Base-by-base conservation (phyloP, 2,888 invertebrate species). In the Cyclophora punctaria region DNA sequence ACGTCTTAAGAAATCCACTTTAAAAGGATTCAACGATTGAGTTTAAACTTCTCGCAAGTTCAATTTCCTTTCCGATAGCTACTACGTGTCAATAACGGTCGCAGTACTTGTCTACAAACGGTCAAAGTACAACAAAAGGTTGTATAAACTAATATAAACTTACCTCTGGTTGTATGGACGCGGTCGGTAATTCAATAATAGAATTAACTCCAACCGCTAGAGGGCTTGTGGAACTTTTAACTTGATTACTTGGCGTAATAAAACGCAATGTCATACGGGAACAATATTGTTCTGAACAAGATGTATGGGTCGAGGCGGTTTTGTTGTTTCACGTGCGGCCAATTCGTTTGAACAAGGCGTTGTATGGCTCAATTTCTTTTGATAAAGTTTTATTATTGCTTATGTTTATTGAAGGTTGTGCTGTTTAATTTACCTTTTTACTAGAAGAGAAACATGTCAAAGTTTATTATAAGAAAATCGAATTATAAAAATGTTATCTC, bases 51-150 rank as follows among this genome's bases (percentile, higher is more conserved):
- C 6, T n/a, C 7, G 5, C 6, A 7, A 43, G 20, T n/a, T 43
- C n/a, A n/a, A 7, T 3, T 7, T 7, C n/a, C 20, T 20, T 20
- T 20, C 43, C 43, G 43, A 43, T 43, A 20, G 3, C 20, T n/a
- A 43, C 7, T 7, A 43, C n/a, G 43, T n/a, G 7, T 7, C 4
- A 43, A 43, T 4, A 43, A 43, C 7, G 6, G 34, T 34, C 33
- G 3, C 6, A 34, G 34, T 33, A 6, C 34, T 34, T 33, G 34
- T 20, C 33, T 33, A 44, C 44, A 52, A 52, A 56, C 55, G 49
- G 49, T 47, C 50, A 43, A 56, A 51, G 53, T 55, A 53, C 58
- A 60, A 58, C 58, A 52, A 55, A 60, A 55, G 53, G 56, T 52
- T 52, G 56, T 56, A 58, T 51, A 20, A 20, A 20, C 20, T 20